A percentile compares a stretch with the other conserved stretches of the same genome.
Conservation (phyloP, 2,888 invertebrate genomes). For the Thelaira solivaga region DNA sequence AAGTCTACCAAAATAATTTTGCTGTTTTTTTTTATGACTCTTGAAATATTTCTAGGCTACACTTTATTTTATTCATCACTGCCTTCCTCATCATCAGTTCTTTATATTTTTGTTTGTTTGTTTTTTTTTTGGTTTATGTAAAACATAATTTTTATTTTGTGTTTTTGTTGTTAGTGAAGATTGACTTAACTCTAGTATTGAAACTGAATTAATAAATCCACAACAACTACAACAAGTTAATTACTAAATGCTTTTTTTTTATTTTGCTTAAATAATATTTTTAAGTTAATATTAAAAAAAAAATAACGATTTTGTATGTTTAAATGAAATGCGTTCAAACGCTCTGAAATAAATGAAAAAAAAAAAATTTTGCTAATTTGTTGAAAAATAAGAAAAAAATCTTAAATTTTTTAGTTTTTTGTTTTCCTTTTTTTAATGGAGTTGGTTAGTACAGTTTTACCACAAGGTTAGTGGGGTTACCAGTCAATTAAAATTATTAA, state of each 20-base stretch:
- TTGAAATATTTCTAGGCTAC: too few relatives aligned
- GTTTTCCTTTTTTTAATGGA: not conserved
- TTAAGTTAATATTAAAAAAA: too few relatives aligned
- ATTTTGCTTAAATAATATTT: conserved; percentile 60
- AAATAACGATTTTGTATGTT: conserved; percentile 69
- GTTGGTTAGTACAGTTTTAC: not conserved
- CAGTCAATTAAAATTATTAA: too few relatives aligned
- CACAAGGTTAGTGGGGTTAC: too few relatives aligned
- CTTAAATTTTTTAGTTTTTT: conserved; percentile 4
- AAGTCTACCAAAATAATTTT: too few relatives aligned
- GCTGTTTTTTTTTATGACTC: too few relatives aligned
- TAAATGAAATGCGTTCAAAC: conserved; percentile 71
- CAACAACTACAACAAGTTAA: conserved; percentile 50
- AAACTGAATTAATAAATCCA: conserved; percentile 31
- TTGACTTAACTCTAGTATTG: conserved; percentile 38
- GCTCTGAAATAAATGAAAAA: conserved; percentile 70
- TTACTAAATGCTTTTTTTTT: conserved; percentile 45
- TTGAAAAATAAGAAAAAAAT: conserved; percentile 31
- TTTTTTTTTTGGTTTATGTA: too few relatives aligned
- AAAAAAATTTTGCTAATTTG: conserved; percentile 73
- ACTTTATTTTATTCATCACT: conserved; percentile 22
- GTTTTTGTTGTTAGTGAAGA: not conserved
- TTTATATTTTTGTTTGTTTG: too few relatives aligned
- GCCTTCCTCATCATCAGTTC: conserved; percentile 48
- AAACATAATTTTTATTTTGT: too few relatives aligned